A percentile compares a stretch with the other conserved stretches of the same genome.
These are phyloP conservation scores for Rallus limicola DNA, from an alignment of 2,113 vertebrate genomes.

Conservation along the genomic window DNA sequence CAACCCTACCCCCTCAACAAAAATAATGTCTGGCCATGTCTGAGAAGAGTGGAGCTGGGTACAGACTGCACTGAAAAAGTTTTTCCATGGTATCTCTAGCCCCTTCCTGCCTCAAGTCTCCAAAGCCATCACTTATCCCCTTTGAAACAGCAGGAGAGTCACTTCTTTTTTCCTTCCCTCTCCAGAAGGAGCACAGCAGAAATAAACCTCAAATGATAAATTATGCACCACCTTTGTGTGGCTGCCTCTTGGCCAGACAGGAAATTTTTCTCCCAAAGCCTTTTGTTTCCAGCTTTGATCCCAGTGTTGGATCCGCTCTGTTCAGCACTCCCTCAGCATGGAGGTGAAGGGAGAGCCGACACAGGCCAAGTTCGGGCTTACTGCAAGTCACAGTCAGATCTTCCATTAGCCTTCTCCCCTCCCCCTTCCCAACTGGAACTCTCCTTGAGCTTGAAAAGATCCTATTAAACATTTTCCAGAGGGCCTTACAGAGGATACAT, in stretches of 20 bases:
- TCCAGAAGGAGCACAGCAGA: constrained; percentile 59
- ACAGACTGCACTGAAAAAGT: not conserved
- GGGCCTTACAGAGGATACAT: constrained; percentile 64
- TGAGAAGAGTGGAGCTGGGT: not conserved
- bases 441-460: constrained; percentile 61
- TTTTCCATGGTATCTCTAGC: constrained; percentile 13
- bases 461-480: constrained; percentile 62
- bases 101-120: constrained; percentile 28
- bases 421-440: constrained; percentile 56
- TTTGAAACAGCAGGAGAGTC: constrained; percentile 23
- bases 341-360: constrained; percentile 70
- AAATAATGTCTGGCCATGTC: not conserved
- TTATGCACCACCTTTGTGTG: constrained; percentile 77
- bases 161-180: constrained; percentile 29
- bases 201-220: constrained; percentile 75
- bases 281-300: constrained; percentile 77
- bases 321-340: constrained; percentile 55
- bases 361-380: constrained; percentile 69
- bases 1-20: not conserved
- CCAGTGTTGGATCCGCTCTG: constrained; percentile 50
- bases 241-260: constrained; percentile 72
- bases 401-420: constrained; percentile 56
- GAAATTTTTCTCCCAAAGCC: constrained; percentile 71
- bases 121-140: constrained; percentile 36
- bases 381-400: constrained; percentile 50